Base-by-base conservation (phyloP, 2,113 vertebrate genomes). In the Eupsittula cactorum region DNA sequence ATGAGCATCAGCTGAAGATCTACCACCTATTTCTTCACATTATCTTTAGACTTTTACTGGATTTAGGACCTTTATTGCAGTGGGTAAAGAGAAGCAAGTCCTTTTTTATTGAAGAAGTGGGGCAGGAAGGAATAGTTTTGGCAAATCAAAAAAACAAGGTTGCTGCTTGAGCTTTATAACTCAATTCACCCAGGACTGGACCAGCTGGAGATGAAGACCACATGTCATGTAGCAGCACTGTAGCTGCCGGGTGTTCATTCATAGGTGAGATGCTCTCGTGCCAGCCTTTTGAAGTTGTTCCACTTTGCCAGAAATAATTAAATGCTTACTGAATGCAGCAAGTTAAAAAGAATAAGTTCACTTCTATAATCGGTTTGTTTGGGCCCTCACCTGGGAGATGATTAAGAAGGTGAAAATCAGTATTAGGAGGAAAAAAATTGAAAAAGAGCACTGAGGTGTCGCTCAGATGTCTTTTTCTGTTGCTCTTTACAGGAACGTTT, bases 361-460 rank as follows among this genome's bases (percentile, higher is more conserved):
- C 76, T 70, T 87, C 91, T 84, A 6, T 94, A 96, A 96, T 94
- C 82, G 37, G 1, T 55, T 5, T 0, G 33, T 49, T 94, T 52
- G 93, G 91, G 91, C 78, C 9, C 94, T 96, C 96, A 95, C 94
- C 93, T 96, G 95, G 95, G 93, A 96, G 82, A 4, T 49, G 90
- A 88, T 93, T 96, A 96, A 93, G 86, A 78, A 95, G 94, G 92
- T 96, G 95, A 92, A 91, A 93, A 80, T 94, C 85, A 82, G 73
- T 75, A 19, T 90, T 94, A 93, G 73, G 88, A 65, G 47, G 79
- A 50, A 78, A 79, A 92, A 88, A 50, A 52, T 7, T 37, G 77
- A 63, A 55, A 76, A 77, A 77, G 37, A 86, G 52, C 55, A 5
- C 62, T 4, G 78, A 91, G 63, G 70, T 92, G 95, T 95, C 82